A percentile compares a stretch with the other conserved stretches of the same genome.
These are phyloP conservation scores for Ecliptopera silaceata DNA, from an alignment of 2,888 invertebrate genomes.

Conservation along the genomic window DNA sequence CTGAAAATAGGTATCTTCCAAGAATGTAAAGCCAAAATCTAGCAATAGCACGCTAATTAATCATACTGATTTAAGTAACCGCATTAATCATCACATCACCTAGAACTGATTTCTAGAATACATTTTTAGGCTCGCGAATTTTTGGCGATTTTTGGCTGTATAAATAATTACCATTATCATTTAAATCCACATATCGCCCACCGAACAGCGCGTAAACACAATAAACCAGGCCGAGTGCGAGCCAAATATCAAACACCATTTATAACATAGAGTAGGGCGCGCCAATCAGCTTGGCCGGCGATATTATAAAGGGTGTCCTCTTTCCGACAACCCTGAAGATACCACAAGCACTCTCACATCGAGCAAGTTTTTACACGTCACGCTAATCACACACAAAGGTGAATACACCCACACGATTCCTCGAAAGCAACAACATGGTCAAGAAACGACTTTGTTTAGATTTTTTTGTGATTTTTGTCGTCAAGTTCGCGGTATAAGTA, in stretches of 20 bases:
- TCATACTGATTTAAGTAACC: no score
- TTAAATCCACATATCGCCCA: conserved; percentile 61
- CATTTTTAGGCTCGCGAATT: no score
- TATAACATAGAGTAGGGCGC: conserved; percentile 50
- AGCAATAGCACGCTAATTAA: no score
- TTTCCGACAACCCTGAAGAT: not conserved
- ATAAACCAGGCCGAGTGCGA: conserved; percentile 54
- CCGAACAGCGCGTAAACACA: conserved; percentile 54
- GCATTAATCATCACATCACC: no score
- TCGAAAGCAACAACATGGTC: not conserved
- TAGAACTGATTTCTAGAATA: no score
- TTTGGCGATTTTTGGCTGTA: not conserved
- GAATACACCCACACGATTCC: not conserved
- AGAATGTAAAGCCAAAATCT: no score
- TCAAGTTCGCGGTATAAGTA: not conserved
- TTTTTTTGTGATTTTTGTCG: conserved; percentile 7
- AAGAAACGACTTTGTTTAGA: not conserved
- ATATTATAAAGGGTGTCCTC: not conserved
- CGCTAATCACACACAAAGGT: not conserved
- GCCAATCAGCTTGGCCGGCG: conserved; percentile 17
- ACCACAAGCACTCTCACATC: not conserved
- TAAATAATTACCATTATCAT: conserved; percentile 58
- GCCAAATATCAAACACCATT: conserved; percentile 69
- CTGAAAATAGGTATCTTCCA: no score
- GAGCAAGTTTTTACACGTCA: not conserved